Conservation (phyloP, 2,888 invertebrate species). For the Sarcophaga variegata region DNA sequence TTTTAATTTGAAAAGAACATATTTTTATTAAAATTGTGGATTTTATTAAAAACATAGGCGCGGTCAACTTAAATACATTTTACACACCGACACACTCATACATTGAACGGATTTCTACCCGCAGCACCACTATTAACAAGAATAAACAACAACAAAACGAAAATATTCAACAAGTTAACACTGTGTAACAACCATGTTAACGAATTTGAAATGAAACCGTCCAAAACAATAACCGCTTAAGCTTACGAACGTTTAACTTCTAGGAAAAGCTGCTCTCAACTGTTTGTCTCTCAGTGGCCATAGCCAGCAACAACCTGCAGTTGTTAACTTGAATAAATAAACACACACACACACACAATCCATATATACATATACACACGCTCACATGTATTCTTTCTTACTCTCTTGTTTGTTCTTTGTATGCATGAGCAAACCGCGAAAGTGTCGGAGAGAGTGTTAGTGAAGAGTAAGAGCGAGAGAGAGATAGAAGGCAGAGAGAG, state of each 20-base stretch:
- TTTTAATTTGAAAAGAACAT: not conserved
- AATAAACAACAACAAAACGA: conserved; percentile 39
- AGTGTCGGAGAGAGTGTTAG: no score
- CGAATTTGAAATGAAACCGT: conserved; percentile 39
- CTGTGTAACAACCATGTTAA: conserved; percentile 55
- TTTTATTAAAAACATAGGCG: conserved; percentile 69
- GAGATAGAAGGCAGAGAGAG: conserved; percentile 26
- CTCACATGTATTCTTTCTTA: not conserved
- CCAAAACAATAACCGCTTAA: conserved; percentile 58
- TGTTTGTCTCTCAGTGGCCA: conserved; percentile 24
- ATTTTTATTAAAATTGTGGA: conserved; percentile 44
- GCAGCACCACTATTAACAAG: conserved; percentile 58
- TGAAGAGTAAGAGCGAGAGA: not conserved
- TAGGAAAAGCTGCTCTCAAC: conserved; percentile 65
- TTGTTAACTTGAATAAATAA: conserved; percentile 21
- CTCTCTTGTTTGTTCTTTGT: not conserved
- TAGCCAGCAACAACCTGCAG: conserved; percentile 39
- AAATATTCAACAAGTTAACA: conserved; percentile 66
- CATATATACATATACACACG: not conserved
- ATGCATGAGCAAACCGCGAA: no score
- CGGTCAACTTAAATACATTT: conserved; percentile 67
- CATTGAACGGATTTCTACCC: conserved; percentile 25
- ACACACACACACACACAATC: not conserved
- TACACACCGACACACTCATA: conserved; percentile 51
- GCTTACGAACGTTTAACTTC: conserved; percentile 62